phyloP scores from a whole-genome alignment of 2,888 invertebrate species.

The Xanthia togata region DNA sequence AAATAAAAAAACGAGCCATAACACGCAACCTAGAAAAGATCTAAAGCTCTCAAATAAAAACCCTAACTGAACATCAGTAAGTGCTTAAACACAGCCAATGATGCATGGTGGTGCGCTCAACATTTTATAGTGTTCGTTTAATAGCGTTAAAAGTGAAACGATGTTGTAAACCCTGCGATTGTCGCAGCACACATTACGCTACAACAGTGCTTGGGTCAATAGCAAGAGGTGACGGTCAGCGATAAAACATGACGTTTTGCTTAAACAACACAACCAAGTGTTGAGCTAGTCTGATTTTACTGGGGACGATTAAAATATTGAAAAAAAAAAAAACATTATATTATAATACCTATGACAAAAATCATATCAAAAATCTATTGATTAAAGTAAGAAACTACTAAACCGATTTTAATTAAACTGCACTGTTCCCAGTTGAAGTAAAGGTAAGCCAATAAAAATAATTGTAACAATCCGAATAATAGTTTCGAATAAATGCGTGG shows the following conservation, averaged over 20 bases:
- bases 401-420: no score
- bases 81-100: constrained; percentile 73
- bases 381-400: no score
- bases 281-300: constrained; percentile 26
- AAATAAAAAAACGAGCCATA: background rate
- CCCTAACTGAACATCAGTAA: constrained; percentile 57
- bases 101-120: constrained; percentile 73
- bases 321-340: no score
- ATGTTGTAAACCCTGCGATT: constrained; percentile 80
- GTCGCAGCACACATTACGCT: constrained; percentile 76
- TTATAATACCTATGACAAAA: no score
- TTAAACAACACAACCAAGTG: constrained; percentile 35
- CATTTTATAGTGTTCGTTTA: constrained; percentile 78
- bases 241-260: constrained; percentile 61
- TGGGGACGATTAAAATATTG: background rate
- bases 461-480: no score
- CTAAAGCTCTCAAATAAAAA: constrained; percentile 51
- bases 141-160: constrained; percentile 85
- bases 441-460: no score
- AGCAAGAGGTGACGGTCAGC: constrained; percentile 64
- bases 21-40: constrained; percentile 13
- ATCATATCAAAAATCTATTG: no score
- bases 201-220: constrained; percentile 69
- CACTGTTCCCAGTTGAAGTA: no score
- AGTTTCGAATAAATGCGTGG: no score